Base-by-base conservation (phyloP, 2,113 vertebrate genomes). In the Hemibagrus wyckioides region DNA sequence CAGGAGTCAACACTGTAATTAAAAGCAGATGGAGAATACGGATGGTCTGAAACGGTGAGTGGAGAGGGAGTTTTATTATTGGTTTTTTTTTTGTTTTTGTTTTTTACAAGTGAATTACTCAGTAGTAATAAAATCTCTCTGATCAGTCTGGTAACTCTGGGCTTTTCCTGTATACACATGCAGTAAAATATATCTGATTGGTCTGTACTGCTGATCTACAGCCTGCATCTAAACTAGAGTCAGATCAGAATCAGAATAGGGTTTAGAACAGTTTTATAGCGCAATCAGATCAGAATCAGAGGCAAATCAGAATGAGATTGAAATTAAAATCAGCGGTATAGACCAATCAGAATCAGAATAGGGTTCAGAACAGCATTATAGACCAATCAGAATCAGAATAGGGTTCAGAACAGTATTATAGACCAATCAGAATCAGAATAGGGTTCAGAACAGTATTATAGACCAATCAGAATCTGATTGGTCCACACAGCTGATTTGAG, bases 61-160 rank as follows among this genome's bases (percentile, higher is more conserved):
- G 9, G 50, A 1, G 30, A 36, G n/a, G 9, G 17, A 7, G 11
- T 9, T 33, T 54, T 52, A n/a, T n/a, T n/a, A n/a, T n/a, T n/a
- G n/a, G n/a, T 48, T 48, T 7, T 48, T 48, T 44, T 44, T 4
- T 3, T 3, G 41, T 44, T 44, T 44, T 44, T 44, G 3, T 44
- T 50, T 79, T 54, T 79, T 25, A 79, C 17, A 15, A 79, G 76
- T 79, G 48, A 79, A 80, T 80, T 50, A 56, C 9, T 80, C 77
- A 33, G 77, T 30, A 11, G 50, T 80, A 80, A 80, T 80, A 36
- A 36, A 80, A 17, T 80, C 19, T 36, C 52, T 56, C 6, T 19
- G 14, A 30, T 7, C n/a, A 11, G n/a, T 23, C 6, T 19, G n/a
- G 50, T 0, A 17, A 33, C 17, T 54, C 44, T 30, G 48, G n/a